Conservation (phyloP, 2,797 vertebrate genomes). For the Chlorospingus semifuscus region DNA sequence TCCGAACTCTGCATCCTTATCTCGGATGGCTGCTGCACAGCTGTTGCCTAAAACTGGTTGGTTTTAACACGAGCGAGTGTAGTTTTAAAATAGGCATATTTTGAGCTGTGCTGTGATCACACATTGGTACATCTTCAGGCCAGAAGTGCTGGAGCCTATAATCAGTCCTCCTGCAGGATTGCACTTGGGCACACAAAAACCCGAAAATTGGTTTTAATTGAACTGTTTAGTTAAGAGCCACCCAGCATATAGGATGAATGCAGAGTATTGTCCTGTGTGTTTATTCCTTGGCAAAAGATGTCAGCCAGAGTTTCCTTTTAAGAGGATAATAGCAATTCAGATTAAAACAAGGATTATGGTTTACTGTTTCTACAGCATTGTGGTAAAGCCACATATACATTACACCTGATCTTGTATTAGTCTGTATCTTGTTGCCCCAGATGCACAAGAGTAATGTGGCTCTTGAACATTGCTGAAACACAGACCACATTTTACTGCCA, state of each 20-base stretch:
- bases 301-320: neutral
- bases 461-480: neutral
- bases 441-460: neutral
- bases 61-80: neutral
- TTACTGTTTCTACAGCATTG: neutral
- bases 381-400: neutral
- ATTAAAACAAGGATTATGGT: neutral
- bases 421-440: neutral
- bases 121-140: neutral
- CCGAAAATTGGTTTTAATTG: neutral
- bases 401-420: neutral
- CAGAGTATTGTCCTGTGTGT: neutral
- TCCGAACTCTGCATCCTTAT: neutral
- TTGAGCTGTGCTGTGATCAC: neutral
- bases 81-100: neutral
- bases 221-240: neutral
- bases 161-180: neutral
- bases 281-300: neutral
- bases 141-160: neutral
- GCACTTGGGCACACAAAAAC: neutral
- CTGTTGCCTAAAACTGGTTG: slow-evolving; percentile 2
- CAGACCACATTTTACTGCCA: neutral
- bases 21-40: slow-evolving; percentile 13
- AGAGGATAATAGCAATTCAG: neutral
- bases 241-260: neutral